Evolutionary conservation across 2,797 vertebrate genomes (phyloP), one percentile per base, ranked within the genome.

Genomic region (Dendrocincla tyrannina): DNA sequence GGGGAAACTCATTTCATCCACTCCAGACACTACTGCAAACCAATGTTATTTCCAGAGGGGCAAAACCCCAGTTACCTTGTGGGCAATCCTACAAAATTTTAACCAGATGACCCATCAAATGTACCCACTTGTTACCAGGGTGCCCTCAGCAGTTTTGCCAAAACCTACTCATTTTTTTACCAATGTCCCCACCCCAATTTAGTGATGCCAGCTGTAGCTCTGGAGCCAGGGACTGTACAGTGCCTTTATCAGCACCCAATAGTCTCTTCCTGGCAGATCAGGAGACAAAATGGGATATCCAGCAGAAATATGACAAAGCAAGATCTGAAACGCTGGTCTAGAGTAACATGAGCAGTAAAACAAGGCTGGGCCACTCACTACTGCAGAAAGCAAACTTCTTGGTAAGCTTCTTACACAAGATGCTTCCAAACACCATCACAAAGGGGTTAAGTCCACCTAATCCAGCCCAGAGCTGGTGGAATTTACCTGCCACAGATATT

Each of bases 141-240:
- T 24, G 41, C 5, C 24, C 67, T n/a, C 70, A 23, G 55, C 11
- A 35, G 9, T 13, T 62, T 59, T 56, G 42, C 18, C 41, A 64
- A 60, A 63, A 11, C 3, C 7, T 13, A 2, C 23, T 49, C 1
- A 0, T 7, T n/a, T 59, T 66, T 85, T 67, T 0, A 37, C 4
- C 18, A 10, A 0, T 1, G 5, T 5, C 58, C 53, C 41, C 25
- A 12, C 0, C 37, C 12, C 15, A 18, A 1, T n/a, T 41, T 39
- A 24, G 20, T 0, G 2, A 6, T 23, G 32, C 17, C 56, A 35
- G 1, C 1, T 5, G 13, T 5, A 49, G 58, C 53, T 59, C 77
- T 46, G 58, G 33, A 75, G 81, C 41, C 28, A 8, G 49, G 44
- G 28, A 37, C 77, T 24, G 11, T 1, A 1, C 7, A 2, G 19